Evolutionary conservation across 1,140 invertebrate genomes (phyloP).

Genomic region (Aphidius ervi): DNA sequence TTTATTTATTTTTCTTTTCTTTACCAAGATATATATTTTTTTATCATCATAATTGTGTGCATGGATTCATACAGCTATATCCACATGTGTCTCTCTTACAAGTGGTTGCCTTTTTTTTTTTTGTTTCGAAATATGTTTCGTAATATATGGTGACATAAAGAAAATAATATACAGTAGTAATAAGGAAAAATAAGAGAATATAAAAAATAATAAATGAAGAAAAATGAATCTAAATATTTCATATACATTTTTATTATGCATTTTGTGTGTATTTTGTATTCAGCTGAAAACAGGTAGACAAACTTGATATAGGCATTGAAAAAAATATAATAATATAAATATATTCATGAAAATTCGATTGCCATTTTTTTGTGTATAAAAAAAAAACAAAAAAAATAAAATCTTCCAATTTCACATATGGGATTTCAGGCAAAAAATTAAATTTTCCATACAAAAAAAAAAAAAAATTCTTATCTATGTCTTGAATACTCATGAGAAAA

Average conservation of each 20-base stretch:
- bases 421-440: too few species aligned
- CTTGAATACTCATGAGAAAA: too few species aligned
- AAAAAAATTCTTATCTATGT: too few species aligned
- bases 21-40: background rate
- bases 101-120: background rate
- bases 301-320: too few species aligned
- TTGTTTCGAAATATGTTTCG: background rate
- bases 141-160: too few species aligned
- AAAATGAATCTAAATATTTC: too few species aligned
- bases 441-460: too few species aligned
- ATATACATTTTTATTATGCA: too few species aligned
- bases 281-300: too few species aligned
- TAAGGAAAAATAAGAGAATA: background rate
- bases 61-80: background rate
- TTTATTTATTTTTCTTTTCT: too few species aligned
- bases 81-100: background rate
- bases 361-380: background rate
- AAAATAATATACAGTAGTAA: background rate
- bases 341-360: slow-evolving; percentile 13
- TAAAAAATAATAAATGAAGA: background rate
- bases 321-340: background rate
- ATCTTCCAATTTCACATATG: too few species aligned
- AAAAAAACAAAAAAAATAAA: background rate
- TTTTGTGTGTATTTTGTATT: too few species aligned
- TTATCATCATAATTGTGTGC: background rate